Percentiles rank a stretch among this genome's conserved stretches.
Conservation (phyloP, 1,140 invertebrate species). For the Anadara kagoshimensis region DNA sequence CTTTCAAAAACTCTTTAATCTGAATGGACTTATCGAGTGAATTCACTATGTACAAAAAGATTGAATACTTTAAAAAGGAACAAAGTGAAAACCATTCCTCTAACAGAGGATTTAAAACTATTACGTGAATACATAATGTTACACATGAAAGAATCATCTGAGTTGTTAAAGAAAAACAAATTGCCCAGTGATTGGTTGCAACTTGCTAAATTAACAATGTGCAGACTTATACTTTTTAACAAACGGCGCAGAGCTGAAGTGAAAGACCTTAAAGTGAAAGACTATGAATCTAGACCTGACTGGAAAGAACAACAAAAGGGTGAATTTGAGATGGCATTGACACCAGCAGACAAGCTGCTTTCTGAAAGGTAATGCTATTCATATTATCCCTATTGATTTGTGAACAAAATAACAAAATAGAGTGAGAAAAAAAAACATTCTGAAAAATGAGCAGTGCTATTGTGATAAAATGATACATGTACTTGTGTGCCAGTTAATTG, state of each 20-base stretch:
- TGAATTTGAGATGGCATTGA: conserved; percentile 29
- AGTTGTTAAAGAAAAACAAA: conserved; percentile 1
- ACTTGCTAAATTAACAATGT: conserved; percentile 22
- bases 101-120: conserved; percentile 36
- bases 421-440: too few species aligned
- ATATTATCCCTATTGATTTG: too few species aligned
- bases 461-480: too few species aligned
- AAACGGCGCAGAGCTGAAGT: conserved; percentile 35
- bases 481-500: too few species aligned
- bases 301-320: conserved; percentile 16
- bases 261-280: conserved; percentile 29
- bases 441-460: too few species aligned
- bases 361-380: conserved; percentile 30
- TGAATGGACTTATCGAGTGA: conserved; percentile 35
- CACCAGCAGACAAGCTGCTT: conserved; percentile 12
- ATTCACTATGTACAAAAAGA: conserved; percentile 21
- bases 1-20: conserved; percentile 29
- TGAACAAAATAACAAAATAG: too few species aligned
- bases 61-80: conserved; percentile 19
- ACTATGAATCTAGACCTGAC: conserved; percentile 23
- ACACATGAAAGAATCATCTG: conserved; percentile 12
- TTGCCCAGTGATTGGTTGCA: conserved; percentile 1
- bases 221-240: conserved; percentile 32
- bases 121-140: conserved; percentile 7
- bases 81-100: conserved; percentile 25